phyloP scores from a whole-genome alignment of 2,113 vertebrate species.

The Sinosuthora webbiana region DNA sequence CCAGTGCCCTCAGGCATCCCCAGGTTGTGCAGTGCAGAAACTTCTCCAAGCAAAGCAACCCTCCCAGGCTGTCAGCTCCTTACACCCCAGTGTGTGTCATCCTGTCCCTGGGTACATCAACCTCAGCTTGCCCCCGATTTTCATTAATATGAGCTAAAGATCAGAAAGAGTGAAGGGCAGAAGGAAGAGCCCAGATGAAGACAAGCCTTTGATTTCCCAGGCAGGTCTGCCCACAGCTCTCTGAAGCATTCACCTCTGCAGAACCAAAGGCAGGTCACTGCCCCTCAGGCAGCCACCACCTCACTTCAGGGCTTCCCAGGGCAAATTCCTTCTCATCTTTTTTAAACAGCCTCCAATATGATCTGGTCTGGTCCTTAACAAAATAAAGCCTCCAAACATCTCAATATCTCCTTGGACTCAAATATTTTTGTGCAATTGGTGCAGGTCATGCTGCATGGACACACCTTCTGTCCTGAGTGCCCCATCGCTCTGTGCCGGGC shows the following conservation, averaged over 20 bases:
- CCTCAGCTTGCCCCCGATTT: fast-evolving
- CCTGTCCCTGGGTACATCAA: neutral
- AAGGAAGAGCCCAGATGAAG: neutral
- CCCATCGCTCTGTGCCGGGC: neutral
- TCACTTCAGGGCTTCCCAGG: neutral
- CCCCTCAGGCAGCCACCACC: neutral
- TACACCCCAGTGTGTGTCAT: fast-evolving
- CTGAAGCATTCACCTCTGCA: neutral
- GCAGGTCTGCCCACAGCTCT: neutral
- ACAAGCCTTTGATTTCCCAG: neutral
- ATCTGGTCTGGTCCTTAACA: neutral
- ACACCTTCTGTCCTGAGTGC: fast-evolving
- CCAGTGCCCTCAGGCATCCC: neutral
- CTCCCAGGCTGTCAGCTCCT: neutral
- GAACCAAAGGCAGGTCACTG: neutral
- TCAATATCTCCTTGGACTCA: neutral
- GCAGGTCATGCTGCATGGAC: too few relatives aligned
- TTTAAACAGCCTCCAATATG: neutral
- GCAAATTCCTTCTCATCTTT: neutral
- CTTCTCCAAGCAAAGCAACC: neutral
- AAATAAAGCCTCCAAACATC: neutral
- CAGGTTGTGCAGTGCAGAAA: neutral
- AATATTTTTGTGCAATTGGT: neutral
- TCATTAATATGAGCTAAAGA: neutral
- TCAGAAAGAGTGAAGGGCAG: neutral